Conservation (phyloP, 2,797 vertebrate species). For the Potorous gilbertii region DNA sequence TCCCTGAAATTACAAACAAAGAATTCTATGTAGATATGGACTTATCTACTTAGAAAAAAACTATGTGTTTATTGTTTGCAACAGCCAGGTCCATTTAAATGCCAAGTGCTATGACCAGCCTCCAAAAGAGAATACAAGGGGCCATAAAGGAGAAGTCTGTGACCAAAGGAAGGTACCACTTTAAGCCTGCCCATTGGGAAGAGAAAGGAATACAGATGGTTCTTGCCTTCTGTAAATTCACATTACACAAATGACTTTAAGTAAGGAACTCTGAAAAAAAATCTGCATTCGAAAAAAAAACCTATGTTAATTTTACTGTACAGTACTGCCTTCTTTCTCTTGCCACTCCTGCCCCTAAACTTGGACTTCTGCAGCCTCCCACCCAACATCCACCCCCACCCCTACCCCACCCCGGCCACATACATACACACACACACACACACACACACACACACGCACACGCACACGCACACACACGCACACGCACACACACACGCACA, state of each 20-base stretch:
- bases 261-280: neutral
- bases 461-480: too few relatives aligned
- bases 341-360: neutral
- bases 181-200: neutral
- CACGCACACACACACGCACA: too few relatives aligned
- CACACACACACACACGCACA: too few relatives aligned
- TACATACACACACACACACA: neutral
- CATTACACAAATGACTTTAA: neutral
- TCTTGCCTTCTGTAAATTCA: neutral
- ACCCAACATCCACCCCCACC: too few relatives aligned
- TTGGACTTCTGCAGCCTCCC: too few relatives aligned
- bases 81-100: neutral
- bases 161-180: neutral
- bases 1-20: neutral
- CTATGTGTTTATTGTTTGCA: neutral
- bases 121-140: neutral
- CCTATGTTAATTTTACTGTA: neutral
- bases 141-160: neutral
- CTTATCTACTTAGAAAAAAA: neutral
- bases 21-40: neutral
- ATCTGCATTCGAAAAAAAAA: neutral
- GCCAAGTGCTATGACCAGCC: too few relatives aligned
- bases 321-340: neutral
- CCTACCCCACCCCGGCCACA: too few relatives aligned
- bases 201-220: neutral